Conservation (phyloP, 2,888 invertebrate genomes). For the Cheilosia vulpina region DNA sequence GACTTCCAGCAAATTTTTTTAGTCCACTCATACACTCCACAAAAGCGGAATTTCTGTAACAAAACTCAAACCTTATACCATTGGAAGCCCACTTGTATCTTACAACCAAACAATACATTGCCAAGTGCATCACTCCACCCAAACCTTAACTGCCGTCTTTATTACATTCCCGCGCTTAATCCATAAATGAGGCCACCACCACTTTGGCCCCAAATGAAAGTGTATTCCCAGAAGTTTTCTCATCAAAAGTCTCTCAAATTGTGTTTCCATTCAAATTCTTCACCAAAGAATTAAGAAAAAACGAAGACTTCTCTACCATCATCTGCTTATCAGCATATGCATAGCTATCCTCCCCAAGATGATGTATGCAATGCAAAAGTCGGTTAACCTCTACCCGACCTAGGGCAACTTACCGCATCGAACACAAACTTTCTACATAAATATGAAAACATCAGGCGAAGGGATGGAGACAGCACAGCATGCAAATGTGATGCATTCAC, state of each 20-base stretch:
- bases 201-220: neutral
- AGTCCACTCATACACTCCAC: too few species aligned
- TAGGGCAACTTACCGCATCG: slow-evolving; percentile 11
- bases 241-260: slow-evolving; percentile 29
- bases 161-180: too few species aligned
- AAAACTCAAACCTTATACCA: too few species aligned
- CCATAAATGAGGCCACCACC: too few species aligned
- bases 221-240: slow-evolving; percentile 38
- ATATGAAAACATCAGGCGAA: neutral
- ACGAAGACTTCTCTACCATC: neutral
- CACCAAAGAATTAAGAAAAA: slow-evolving; percentile 6
- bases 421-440: slow-evolving; percentile 25
- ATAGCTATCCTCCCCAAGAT: neutral
- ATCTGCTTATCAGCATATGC: neutral
- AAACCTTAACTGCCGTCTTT: too few species aligned
- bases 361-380: slow-evolving; percentile 28
- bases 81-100: too few species aligned
- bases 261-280: slow-evolving; percentile 46
- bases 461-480: neutral
- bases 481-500: slow-evolving; percentile 34
- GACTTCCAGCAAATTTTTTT: too few species aligned
- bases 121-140: too few species aligned
- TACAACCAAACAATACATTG: too few species aligned
- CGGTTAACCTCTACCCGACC: slow-evolving; percentile 44
- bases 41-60: too few species aligned